These are phyloP conservation scores for Miltochrista miniata DNA, from an alignment of 2,888 invertebrate species.

Conservation along the genomic window DNA sequence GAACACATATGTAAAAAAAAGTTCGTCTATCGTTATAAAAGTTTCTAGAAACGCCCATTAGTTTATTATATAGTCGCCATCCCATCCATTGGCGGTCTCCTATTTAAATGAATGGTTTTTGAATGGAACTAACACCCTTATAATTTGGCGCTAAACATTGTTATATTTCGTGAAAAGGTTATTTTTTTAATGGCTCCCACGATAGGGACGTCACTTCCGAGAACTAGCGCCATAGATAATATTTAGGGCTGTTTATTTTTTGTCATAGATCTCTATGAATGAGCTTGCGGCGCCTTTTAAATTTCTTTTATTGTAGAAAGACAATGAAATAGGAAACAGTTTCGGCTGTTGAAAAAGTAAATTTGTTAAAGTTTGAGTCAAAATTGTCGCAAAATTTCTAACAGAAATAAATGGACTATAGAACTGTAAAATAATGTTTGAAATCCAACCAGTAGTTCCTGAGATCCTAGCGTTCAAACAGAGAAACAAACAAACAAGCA, in stretches of 20 bases:
- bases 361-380: too few relatives aligned
- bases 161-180: conserved; percentile 34
- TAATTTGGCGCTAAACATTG: conserved; percentile 42
- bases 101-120: conserved; percentile 37
- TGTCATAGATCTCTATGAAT: conserved; percentile 35
- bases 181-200: conserved; percentile 37
- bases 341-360: too few relatives aligned
- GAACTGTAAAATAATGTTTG: too few relatives aligned
- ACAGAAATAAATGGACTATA: too few relatives aligned
- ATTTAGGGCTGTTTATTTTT: conserved; percentile 29
- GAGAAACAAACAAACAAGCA: too few relatives aligned
- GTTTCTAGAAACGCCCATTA: conserved; percentile 6
- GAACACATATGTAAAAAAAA: too few relatives aligned
- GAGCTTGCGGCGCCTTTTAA: conserved; percentile 36
- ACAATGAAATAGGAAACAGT: too few relatives aligned
- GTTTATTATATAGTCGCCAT: not conserved
- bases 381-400: too few relatives aligned
- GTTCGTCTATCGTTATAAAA: not conserved
- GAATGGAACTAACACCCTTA: conserved; percentile 24
- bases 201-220: conserved; percentile 47
- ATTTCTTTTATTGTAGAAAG: conserved; percentile 18
- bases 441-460: too few relatives aligned
- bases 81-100: conserved; percentile 6
- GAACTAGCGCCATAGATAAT: conserved; percentile 40
- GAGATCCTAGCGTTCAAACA: too few relatives aligned